phyloP scores from a whole-genome alignment of 2,113 vertebrate genomes.

The Lanius ludovicianus region DNA sequence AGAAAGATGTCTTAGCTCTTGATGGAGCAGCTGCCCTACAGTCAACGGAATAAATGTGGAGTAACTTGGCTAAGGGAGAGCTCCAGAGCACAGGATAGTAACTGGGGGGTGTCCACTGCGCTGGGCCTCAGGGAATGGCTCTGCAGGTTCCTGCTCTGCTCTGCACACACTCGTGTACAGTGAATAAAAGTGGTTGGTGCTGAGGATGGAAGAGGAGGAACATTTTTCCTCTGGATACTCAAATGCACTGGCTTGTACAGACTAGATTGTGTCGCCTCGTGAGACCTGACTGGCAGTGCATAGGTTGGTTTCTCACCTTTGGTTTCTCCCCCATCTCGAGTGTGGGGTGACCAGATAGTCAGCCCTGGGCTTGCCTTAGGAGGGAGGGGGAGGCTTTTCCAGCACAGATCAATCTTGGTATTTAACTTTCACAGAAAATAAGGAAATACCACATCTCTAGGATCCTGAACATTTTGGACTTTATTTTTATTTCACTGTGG shows the following conservation, averaged over 20 bases:
- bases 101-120: accelerated
- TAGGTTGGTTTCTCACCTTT: background rate
- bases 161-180: accelerated
- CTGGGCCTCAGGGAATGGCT: accelerated
- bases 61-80: background rate
- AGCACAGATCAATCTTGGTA: background rate
- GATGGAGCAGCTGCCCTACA: background rate
- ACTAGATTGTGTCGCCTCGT: accelerated
- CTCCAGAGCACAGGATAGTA: background rate
- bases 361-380: background rate
- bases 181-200: background rate
- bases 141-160: background rate
- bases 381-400: background rate
- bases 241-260: background rate
- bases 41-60: background rate
- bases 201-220: background rate
- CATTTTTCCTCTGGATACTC: background rate
- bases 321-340: background rate
- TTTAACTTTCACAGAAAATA: conserved; percentile 1
- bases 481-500: conserved; percentile 46
- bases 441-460: background rate
- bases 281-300: background rate
- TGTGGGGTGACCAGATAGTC: background rate
- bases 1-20: conserved; percentile 12
- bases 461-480: conserved; percentile 8